Conservation (phyloP, 2,113 vertebrate genomes). For the Phaethornis superciliosus region DNA sequence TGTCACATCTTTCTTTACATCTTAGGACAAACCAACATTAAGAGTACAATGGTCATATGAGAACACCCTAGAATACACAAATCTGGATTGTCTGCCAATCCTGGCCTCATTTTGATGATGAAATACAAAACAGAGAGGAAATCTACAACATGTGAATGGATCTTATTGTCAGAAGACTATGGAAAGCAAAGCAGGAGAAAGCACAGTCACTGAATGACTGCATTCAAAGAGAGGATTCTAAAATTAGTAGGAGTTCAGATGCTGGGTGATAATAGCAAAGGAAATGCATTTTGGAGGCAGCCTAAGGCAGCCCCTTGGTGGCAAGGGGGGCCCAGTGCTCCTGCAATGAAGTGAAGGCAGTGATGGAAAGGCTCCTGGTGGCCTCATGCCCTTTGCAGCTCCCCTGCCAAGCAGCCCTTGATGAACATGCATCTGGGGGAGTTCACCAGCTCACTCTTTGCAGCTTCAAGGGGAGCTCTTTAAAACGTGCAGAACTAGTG, state of each 20-base stretch:
- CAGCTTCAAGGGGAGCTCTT: not conserved
- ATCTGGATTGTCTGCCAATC: not conserved
- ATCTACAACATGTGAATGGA: not conserved
- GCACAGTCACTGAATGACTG: rapidly evolving
- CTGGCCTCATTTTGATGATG: not conserved
- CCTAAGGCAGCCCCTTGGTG: not conserved
- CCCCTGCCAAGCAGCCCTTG: not conserved
- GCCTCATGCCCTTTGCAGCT: no score
- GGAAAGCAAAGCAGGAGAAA: not conserved
- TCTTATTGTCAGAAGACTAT: rapidly evolving
- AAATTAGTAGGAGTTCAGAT: not conserved
- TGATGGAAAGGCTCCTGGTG: not conserved
- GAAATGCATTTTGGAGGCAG: not conserved
- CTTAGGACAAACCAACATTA: not conserved
- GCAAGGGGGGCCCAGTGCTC: not conserved
- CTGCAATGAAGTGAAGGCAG: not conserved
- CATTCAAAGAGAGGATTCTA: not conserved
- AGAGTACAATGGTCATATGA: not conserved
- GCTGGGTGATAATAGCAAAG: not conserved
- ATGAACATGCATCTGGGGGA: rapidly evolving
- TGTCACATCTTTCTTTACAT: not conserved
- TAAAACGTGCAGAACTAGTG: not conserved
- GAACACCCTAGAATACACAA: not conserved
- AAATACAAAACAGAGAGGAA: not conserved
- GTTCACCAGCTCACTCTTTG: rapidly evolving